Conservation (phyloP, 2,888 invertebrate genomes). For the Campoletis raptor region DNA sequence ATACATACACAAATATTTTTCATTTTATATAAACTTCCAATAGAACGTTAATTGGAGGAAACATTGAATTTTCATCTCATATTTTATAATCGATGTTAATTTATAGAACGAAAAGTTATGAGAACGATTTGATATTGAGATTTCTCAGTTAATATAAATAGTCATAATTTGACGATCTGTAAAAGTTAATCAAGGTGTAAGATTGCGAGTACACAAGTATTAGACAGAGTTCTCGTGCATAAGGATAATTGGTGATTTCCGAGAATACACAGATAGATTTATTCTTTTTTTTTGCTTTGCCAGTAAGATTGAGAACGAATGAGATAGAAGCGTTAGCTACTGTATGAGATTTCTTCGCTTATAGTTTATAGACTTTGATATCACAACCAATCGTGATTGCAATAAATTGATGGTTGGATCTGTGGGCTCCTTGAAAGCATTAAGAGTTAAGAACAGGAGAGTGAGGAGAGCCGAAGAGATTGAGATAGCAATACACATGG, state of each 20-base stretch:
- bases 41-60: neutral
- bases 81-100: neutral
- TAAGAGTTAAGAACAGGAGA: constrained; percentile 18
- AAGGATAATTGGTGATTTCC: constrained; percentile 62
- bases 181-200: constrained; percentile 62
- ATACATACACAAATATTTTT: neutral
- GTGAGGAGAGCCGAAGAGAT: constrained; percentile 13
- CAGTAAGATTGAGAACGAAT: neutral
- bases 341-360: constrained; percentile 52
- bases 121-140: constrained; percentile 42
- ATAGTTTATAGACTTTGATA: constrained; percentile 51
- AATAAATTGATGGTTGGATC: constrained; percentile 69
- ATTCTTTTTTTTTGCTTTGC: neutral
- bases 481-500: neutral
- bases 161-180: constrained; percentile 65
- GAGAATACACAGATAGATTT: constrained; percentile 49
- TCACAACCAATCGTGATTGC: constrained; percentile 64
- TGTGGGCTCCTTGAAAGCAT: constrained; percentile 24
- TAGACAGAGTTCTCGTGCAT: constrained; percentile 19
- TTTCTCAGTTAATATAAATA: constrained; percentile 65
- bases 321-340: constrained; percentile 43
- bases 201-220: constrained; percentile 30
- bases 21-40: neutral
- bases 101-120: constrained; percentile 38
- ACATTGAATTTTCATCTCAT: neutral